Evolutionary conservation across 2,797 vertebrate genomes (phyloP), one percentile per base, ranked within the genome.

Genomic region (Trachops cirrhosus): DNA sequence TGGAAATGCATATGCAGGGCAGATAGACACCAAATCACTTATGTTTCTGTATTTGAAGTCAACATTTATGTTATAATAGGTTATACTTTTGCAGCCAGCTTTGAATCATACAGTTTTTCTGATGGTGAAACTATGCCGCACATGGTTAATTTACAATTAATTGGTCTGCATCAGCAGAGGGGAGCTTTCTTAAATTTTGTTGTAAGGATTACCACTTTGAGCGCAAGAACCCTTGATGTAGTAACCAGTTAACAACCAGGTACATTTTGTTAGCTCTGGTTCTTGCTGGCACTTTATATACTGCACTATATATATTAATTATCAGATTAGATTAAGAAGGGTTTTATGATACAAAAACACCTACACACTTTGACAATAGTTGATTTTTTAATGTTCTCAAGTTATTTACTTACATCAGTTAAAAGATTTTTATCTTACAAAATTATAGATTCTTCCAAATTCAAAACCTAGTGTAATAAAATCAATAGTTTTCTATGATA

Each of bases 401-500:
- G 62, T 79, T 92, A n/a, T 88, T 87, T 85, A 82, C 87, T 95
- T 91, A 62, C 11, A 14, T 48, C 46, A 89, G 41, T 59, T 62
- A 73, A 91, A 89, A 74, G 32, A 89, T 50, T 71, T 52, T 75
- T 54, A 85, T 70, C 84, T 59, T 90, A 73, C 32, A 90, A 82
- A 94, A 85, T 26, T 89, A 87, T 1, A 70, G 32, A 78, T 12
- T 68, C 52, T 94, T 93, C 29, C 34, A 57, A 92, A 41, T 57
- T 92, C 48, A 90, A 91, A 74, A 32, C 75, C 9, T 92, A 90
- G 74, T 90, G 16, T 74, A 70, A 87, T 94, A 80, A 86, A 94
- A 93, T 95, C 71, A 94, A 54, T 93, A 39, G 11, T 62, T 79
- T 92, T 94, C 22, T 88, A 59, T 71, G 74, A 94, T 34, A 89